Evolutionary conservation across 1,140 invertebrate species (phyloP), one percentile per base, ranked within the genome.

Genomic region (Neodiprion fabricii): DNA sequence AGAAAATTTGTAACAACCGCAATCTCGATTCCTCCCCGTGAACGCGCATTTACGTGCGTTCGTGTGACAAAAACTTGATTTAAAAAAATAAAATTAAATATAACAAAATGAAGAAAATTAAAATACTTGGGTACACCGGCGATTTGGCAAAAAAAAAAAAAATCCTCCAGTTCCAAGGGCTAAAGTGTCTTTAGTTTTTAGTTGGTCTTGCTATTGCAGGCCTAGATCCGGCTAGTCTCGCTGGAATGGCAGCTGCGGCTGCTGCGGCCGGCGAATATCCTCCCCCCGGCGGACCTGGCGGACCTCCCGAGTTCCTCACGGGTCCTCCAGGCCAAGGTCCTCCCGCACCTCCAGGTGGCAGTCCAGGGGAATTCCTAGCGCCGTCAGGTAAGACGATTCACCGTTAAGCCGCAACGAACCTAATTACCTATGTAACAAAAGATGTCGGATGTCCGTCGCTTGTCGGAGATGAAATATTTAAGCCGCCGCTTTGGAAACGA

Each of bases 211-310:
- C 90, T 83, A 91, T 92, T 80, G 91, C 92, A 83, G 92, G 93
- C 89, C 91, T 93, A 81, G 92, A 93, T 85, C 88, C 89, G 66
- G 90, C 90, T 72, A 92, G 91, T 75, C 91, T 92, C 81, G 91
- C 92, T 79, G 91, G 91, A 71, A 93, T 93, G 91, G 91, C 75
- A 87, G 91, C 85, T 87, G 93, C 82, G 90, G 92, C 87, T 85
- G 90, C 80, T 87, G 91, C 81, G 86, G 89, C 91, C 79, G 90
- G 90, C 77, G 92, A 93, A 78, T 92, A 92, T 79, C 91, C 91
- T 83, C 92, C 91, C 82, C 88, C 92, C 81, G 90, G 90, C 78
- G 90, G 91, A 79, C 86, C 89, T 79, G 89, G 89, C 74, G 90
- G 88, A 77, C 90, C 89, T 76, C 89, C 91, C 50, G 90, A 89